Evolutionary conservation across 2,888 invertebrate genomes (phyloP), one percentile per base, ranked within the genome.

Genomic region (Eupithecia abbreviata): DNA sequence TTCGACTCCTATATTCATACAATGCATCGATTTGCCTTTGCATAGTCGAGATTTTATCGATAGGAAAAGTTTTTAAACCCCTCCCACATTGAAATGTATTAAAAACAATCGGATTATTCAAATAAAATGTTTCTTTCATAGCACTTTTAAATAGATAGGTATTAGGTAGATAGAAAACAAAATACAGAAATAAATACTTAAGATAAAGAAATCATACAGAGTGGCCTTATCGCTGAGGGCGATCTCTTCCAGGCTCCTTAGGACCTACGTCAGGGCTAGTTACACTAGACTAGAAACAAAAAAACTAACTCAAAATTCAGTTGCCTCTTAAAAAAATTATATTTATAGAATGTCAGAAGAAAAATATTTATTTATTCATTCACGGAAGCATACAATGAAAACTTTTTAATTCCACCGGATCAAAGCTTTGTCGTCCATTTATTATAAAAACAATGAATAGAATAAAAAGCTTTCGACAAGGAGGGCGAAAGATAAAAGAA

Each of bases 391-490:
- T n/a, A 55, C 10, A 18, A 18, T 42, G 41, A 43, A n/a, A 42
- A 1, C 43, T n/a, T 30, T 30, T 62, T 18, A 4, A 62, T 62
- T 62, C 5, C n/a, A 15, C n/a, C 4, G 13, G 67, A 42, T 68
- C 67, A 68, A 42, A 68, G 43, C 43, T 10, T 4, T 9, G n/a
- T 43, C 30, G 7, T n/a, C n/a, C 67, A 45, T 45, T 68, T 43
- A 68, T n/a, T 43, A 43, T 68, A 68, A 66, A 66, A 42, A 68
- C 67, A 68, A 68, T 68, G 67, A 45, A 45, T 45, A 45, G 6
- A 43, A 15, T 42, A 68, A 45, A 68, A 43, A 45, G 18, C 45
- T 69, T 69, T 69, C 43, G 47, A 49, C 4, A 45, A 69, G 10
- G 66, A 41, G 42, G 12, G 12, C 2, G 13, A 9, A 43, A 49